These are phyloP conservation scores for Leptarthrus brevirostris DNA, from an alignment of 2,888 invertebrate species.

Conservation along the genomic window DNA sequence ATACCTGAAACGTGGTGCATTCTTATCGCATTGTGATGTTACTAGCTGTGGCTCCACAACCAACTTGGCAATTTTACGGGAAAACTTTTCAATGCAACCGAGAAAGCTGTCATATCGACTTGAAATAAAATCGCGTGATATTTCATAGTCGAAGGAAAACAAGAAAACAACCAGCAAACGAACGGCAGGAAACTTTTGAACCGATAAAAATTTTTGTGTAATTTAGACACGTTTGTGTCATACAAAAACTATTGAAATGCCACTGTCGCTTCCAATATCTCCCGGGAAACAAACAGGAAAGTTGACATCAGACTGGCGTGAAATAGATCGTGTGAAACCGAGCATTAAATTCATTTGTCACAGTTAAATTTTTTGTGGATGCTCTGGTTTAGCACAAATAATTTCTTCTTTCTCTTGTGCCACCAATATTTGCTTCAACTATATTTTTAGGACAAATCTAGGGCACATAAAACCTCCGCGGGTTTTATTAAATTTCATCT, in stretches of 20 bases:
- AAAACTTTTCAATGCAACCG: slow-evolving; percentile 43
- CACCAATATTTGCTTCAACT: background rate
- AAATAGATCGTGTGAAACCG: slow-evolving; percentile 40
- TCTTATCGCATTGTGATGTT: slow-evolving; percentile 41
- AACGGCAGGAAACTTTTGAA: slow-evolving; percentile 16
- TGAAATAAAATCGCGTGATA: slow-evolving; percentile 47
- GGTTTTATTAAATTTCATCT: slow-evolving; percentile 40
- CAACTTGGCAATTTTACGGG: slow-evolving; percentile 27
- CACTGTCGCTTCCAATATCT: slow-evolving; percentile 17
- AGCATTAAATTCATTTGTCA: slow-evolving; percentile 45
- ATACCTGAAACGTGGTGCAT: slow-evolving; percentile 28
- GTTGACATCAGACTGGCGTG: slow-evolving; percentile 1
- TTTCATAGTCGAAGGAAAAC: slow-evolving; percentile 9
- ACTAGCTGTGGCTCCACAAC: slow-evolving; percentile 10
- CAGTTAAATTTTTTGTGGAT: slow-evolving; percentile 1
- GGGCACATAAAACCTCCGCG: background rate
- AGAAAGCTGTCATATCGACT: slow-evolving; percentile 43
- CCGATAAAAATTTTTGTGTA: slow-evolving; percentile 39
- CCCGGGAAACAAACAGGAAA: background rate
- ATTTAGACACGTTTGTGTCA: slow-evolving; percentile 42
- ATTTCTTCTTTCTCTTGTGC: background rate
- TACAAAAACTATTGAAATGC: slow-evolving; percentile 16
- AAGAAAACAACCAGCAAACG: slow-evolving; percentile 1
- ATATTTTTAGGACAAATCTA: background rate
- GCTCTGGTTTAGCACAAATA: slow-evolving; percentile 14